These are phyloP conservation scores for Colletes collaris DNA, from an alignment of 2,888 invertebrate genomes.

Conservation along the genomic window DNA sequence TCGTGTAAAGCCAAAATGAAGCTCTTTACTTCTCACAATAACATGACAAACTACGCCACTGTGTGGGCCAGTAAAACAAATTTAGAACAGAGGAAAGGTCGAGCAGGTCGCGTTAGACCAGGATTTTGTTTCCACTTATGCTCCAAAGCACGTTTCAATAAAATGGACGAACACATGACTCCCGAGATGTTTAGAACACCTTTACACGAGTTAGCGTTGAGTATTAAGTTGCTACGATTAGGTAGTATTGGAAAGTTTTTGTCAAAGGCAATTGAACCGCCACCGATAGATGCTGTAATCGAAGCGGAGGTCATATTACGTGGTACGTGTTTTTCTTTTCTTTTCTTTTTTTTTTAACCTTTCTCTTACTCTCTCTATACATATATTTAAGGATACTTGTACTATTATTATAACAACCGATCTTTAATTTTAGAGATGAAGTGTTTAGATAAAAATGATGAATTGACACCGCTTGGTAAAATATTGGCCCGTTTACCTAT, in stretches of 20 bases:
- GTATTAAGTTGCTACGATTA: conserved; percentile 94
- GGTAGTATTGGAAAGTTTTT: conserved; percentile 97
- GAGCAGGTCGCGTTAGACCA: conserved; percentile 97
- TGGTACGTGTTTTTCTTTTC: conserved; percentile 73
- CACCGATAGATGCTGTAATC: conserved; percentile 98
- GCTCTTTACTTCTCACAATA: conserved; percentile 98
- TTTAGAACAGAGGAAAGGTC: conserved; percentile 96
- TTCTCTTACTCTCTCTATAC: neutral
- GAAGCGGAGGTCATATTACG: conserved; percentile 94
- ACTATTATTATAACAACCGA: neutral
- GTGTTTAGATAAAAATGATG: conserved; percentile 93
- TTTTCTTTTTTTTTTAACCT: neutral
- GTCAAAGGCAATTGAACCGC: conserved; percentile 97
- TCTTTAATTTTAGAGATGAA: conserved; percentile 89
- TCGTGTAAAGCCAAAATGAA: conserved; percentile 99
- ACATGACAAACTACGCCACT: conserved; percentile 99
- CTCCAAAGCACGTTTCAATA: conserved; percentile 88
- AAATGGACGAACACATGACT: conserved; percentile 94
- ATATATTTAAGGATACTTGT: neutral
- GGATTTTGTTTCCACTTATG: conserved; percentile 98
- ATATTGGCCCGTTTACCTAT: conserved; percentile 97
- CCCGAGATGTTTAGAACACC: conserved; percentile 99
- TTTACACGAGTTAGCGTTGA: conserved; percentile 96
- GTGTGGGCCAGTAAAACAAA: conserved; percentile 98
- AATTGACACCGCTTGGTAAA: conserved; percentile 95